phyloP scores from a whole-genome alignment of 2,888 invertebrate species.

The Sthenelais limicola region DNA sequence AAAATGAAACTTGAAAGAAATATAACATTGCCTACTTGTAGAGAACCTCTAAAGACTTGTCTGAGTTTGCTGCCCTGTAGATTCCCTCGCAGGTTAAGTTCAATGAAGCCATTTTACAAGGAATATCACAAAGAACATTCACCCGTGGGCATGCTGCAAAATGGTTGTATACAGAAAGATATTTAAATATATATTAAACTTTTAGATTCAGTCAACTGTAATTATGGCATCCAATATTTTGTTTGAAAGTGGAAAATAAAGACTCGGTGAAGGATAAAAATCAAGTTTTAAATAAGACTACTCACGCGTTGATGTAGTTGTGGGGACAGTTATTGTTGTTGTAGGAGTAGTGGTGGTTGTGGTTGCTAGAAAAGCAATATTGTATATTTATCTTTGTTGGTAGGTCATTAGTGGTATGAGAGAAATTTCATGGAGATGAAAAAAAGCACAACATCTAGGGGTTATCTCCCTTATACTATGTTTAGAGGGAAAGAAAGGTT shows the following conservation, averaged over 20 bases:
- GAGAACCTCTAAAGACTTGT: not conserved
- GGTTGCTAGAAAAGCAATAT: slow-evolving; percentile 3
- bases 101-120: slow-evolving; percentile 12
- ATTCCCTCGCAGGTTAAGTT: not conserved
- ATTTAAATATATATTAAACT: too few species aligned
- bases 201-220: too few species aligned
- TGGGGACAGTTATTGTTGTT: slow-evolving; percentile 19
- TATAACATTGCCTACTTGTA: slow-evolving; percentile 6
- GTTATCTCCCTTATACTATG: too few species aligned
- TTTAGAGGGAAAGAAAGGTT: too few species aligned
- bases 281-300: not conserved
- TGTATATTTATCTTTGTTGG: not conserved
- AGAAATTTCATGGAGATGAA: too few species aligned
- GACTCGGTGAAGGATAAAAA: not conserved
- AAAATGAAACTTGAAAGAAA: not conserved
- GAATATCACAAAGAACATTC: slow-evolving; percentile 20
- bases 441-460: too few species aligned
- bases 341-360: not conserved
- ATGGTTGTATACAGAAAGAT: too few species aligned
- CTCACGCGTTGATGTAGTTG: slow-evolving; percentile 26
- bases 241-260: not conserved
- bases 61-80: not conserved
- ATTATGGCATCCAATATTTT: too few species aligned
- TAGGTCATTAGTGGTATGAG: not conserved
- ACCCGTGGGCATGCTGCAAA: slow-evolving; percentile 18